A percentile compares a stretch with the other conserved stretches of the same genome.
phyloP scores from a whole-genome alignment of 2,797 vertebrate genomes.

The Pseudochirops corinnae region DNA sequence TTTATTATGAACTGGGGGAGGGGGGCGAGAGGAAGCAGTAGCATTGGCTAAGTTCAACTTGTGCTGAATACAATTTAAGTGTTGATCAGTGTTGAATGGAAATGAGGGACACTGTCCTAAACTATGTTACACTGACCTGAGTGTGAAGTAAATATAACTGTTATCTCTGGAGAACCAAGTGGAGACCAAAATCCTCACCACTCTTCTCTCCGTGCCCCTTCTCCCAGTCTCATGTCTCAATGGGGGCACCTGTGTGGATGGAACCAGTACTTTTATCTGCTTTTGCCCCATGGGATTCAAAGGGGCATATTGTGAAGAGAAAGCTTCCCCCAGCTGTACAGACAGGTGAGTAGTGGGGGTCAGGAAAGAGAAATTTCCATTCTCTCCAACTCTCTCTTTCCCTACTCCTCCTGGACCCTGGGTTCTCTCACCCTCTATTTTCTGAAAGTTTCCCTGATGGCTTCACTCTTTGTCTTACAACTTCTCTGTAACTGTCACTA shows the following conservation, averaged over 20 bases:
- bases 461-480: background rate
- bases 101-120: background rate
- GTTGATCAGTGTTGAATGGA: background rate
- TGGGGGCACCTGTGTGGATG: conserved; percentile 91
- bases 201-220: conserved; percentile 28
- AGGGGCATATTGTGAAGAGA: conserved; percentile 88
- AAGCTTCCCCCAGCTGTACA: conserved; percentile 86
- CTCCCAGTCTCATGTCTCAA: conserved; percentile 90
- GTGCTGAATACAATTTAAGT: background rate
- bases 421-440: background rate
- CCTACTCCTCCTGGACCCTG: background rate
- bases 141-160: conserved; percentile 1
- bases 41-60: background rate
- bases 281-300: conserved; percentile 89
- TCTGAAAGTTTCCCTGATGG: background rate
- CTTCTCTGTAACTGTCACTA: background rate
- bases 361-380: conserved; percentile 83
- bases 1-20: accelerated
- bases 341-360: conserved; percentile 86
- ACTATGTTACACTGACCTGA: background rate
- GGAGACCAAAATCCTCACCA: conserved; percentile 53
- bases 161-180: conserved; percentile 28
- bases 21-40: background rate
- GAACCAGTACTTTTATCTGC: conserved; percentile 88
- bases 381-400: conserved; percentile 77